phyloP scores from a whole-genome alignment of 2,797 vertebrate genomes.

The Pantherophis alleghaniensis region DNA sequence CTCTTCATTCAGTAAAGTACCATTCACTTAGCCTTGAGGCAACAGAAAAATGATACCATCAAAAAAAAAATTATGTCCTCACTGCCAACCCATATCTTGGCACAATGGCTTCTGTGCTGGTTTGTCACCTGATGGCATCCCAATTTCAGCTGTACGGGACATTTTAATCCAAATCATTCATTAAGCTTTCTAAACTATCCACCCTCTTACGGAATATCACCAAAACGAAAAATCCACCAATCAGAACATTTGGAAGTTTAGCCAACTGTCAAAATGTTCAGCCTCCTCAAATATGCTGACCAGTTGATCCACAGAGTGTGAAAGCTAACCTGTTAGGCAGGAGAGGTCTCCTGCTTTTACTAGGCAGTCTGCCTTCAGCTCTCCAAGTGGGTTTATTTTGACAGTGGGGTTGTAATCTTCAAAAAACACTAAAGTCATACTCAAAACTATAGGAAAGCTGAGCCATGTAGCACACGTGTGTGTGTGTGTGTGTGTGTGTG shows the following conservation, averaged over 20 bases:
- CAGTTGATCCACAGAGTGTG: too few relatives aligned
- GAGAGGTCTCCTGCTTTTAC: not conserved
- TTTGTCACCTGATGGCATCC: not conserved
- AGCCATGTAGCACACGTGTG: not conserved
- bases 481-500: too few relatives aligned
- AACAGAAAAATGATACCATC: not conserved
- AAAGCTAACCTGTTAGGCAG: not conserved
- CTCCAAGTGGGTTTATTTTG: not conserved
- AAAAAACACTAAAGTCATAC: not conserved
- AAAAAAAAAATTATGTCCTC: not conserved
- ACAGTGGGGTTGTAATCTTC: not conserved
- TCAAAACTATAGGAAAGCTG: not conserved
- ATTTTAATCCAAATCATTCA: not conserved
- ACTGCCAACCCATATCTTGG: not conserved
- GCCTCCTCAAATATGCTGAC: not conserved
- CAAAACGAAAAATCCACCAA: not conserved
- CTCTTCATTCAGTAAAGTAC: not conserved
- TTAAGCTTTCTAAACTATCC: not conserved
- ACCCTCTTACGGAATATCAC: not conserved
- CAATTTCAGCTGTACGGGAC: not conserved
- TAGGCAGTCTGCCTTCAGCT: not conserved
- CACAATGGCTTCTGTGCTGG: not conserved
- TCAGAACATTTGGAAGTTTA: too few relatives aligned
- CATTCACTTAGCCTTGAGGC: not conserved
- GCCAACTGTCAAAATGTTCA: not conserved